Base-by-base conservation (phyloP, 2,888 invertebrate species). In the Desoria tigrina region DNA sequence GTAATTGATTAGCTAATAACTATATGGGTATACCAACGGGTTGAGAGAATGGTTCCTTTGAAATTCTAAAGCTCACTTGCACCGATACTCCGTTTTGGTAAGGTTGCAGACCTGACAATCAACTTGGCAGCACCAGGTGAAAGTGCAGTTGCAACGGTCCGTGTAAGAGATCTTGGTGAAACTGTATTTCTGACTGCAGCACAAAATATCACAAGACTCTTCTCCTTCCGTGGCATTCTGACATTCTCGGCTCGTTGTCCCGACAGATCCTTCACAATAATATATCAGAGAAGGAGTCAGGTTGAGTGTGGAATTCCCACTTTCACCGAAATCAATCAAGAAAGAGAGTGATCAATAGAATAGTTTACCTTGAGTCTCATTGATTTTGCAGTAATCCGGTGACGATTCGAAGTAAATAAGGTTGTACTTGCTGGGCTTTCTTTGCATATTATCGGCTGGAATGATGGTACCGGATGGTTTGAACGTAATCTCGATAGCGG, bases 351-450 rank as follows among this genome's bases (percentile, higher is more conserved):
- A n/a, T n/a, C n/a, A n/a, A n/a, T n/a, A n/a, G 16, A 39, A 39
- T 11, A 11, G 16, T 11, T 39, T 45, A 75, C 75, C 75, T 68
- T 65, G 59, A 3, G 69, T 51, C 2, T 11, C 51, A 62, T 76
- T 67, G 9, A 86, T 83, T 65, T 84, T 82, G 80, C 95, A 95
- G 81, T 91, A 95, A 78, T 90, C 89, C 1, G 92, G 90, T 18
- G 94, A 94, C 77, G 92, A 89, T 78, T 94, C 93, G n/a, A 92
- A 89, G 81, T 93, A 95, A 63, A 94, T 90, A 74, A 95, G 84
- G 81, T 93, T 92, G 71, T 84, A 83, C 78, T 87, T 87, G 66
- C 87, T 87, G 1, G 93, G 92, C 59, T 88, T 88, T 80, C 92
- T 92, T 77, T 91, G 88, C 64, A 87, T 88, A 32, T 82, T 84